A percentile compares a stretch with the other conserved stretches of the same genome.
These are phyloP conservation scores for Motacilla tschutschensis DNA, from an alignment of 2,113 vertebrate genomes.

Conservation along the genomic window DNA sequence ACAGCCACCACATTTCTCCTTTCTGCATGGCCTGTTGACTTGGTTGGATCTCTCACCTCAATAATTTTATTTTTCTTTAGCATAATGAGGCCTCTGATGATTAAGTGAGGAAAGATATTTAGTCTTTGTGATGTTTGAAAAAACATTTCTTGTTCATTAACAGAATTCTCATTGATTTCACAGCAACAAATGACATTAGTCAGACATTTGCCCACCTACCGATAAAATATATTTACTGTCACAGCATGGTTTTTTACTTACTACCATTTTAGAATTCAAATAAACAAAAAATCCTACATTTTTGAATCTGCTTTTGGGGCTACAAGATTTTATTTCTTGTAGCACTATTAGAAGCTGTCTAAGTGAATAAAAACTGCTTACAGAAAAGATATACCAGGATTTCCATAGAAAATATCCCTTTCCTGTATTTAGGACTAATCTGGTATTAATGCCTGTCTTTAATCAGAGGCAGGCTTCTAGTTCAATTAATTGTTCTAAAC, in stretches of 20 bases:
- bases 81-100: background rate
- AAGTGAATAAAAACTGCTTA: background rate
- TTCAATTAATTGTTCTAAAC: conserved; percentile 18
- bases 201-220: background rate
- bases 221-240: background rate
- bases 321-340: conserved; percentile 1
- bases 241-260: background rate
- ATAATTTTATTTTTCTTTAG: background rate
- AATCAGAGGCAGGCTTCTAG: background rate
- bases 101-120: background rate
- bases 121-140: background rate
- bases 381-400: background rate
- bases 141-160: background rate
- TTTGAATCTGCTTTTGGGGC: background rate
- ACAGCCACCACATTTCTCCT: background rate
- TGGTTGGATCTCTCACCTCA: background rate
- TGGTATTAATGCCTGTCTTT: background rate
- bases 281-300: background rate
- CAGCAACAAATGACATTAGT: background rate
- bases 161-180: background rate
- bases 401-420: background rate
- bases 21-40: background rate
- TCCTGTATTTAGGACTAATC: conserved; percentile 22
- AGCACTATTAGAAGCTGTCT: background rate
- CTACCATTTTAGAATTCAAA: background rate